Percentiles rank a stretch among this genome's conserved stretches.
phyloP scores from a whole-genome alignment of 2,797 vertebrate species.

The Pogonophryne albipinna region DNA sequence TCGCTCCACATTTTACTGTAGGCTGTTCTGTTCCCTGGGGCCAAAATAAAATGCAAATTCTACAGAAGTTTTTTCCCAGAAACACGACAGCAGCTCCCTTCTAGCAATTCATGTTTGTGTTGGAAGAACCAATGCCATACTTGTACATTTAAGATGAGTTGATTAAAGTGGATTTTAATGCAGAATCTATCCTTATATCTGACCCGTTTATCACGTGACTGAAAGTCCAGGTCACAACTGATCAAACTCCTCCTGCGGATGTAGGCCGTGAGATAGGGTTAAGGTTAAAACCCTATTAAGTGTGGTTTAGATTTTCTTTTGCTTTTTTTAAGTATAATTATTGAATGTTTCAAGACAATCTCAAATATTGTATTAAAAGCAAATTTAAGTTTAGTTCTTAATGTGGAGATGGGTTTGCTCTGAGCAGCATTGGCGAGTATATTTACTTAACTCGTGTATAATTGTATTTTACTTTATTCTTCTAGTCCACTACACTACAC shows the following conservation, averaged over 20 bases:
- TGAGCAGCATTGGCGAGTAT: no score
- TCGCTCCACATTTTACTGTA: slow-evolving; percentile 61
- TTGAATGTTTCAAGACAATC: neutral
- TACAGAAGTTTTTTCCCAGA: slow-evolving; percentile 8
- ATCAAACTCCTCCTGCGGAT: neutral
- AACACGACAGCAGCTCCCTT: neutral
- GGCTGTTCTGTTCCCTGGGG: slow-evolving; percentile 15
- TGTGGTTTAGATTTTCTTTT: neutral
- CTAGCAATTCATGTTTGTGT: no score
- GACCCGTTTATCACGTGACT: neutral
- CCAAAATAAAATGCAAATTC: slow-evolving; percentile 25
- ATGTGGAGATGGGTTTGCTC: neutral
- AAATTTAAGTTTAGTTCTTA: neutral
- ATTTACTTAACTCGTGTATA: no score
- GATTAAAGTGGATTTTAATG: neutral
- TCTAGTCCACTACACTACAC: no score
- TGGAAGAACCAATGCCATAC: neutral
- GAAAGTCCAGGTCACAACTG: neutral
- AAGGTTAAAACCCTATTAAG: neutral
- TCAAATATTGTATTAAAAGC: no score
- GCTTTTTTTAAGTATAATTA: no score
- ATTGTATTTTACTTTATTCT: no score
- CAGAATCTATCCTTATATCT: neutral
- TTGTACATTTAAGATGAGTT: neutral
- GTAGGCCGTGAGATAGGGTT: neutral